phyloP scores from a whole-genome alignment of 2,113 vertebrate species.

The Stigmatopora nigra region DNA sequence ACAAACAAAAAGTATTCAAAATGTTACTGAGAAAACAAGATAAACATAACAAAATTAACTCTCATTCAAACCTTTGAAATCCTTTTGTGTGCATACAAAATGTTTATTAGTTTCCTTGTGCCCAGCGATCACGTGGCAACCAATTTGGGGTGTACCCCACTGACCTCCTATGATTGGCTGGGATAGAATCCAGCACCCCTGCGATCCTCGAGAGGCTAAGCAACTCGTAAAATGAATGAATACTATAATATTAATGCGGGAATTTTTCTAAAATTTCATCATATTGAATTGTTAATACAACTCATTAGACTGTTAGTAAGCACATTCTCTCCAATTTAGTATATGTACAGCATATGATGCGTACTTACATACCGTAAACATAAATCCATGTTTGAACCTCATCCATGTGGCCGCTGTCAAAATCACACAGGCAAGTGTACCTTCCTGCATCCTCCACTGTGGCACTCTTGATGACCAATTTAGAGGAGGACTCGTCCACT shows the following conservation, averaged over 20 bases:
- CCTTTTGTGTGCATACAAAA: too few species aligned
- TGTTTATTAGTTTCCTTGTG: too few species aligned
- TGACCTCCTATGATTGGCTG: too few species aligned
- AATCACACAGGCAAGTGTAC: conserved; percentile 54
- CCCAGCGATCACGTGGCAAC: too few species aligned
- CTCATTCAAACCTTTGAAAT: too few species aligned
- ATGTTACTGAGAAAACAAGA: too few species aligned
- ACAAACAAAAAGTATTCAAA: too few species aligned
- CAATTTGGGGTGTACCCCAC: too few species aligned
- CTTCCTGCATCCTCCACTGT: conserved; percentile 35
- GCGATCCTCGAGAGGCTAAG: too few species aligned
- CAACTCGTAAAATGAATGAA: too few species aligned
- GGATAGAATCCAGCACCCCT: too few species aligned
- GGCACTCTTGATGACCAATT: conserved; percentile 39
- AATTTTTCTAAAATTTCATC: not conserved
- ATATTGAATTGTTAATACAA: not conserved
- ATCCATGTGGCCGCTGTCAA: not conserved
- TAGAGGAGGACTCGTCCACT: conserved; percentile 52
- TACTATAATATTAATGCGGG: not conserved
- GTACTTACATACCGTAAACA: conserved; percentile 57
- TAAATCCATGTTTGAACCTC: not conserved
- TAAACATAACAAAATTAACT: too few species aligned
- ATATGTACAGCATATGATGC: not conserved
- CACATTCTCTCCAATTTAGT: not conserved
- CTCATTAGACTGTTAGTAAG: not conserved